These are phyloP conservation scores for Maniola hyperantus DNA, from an alignment of 2,888 invertebrate genomes.

Conservation along the genomic window DNA sequence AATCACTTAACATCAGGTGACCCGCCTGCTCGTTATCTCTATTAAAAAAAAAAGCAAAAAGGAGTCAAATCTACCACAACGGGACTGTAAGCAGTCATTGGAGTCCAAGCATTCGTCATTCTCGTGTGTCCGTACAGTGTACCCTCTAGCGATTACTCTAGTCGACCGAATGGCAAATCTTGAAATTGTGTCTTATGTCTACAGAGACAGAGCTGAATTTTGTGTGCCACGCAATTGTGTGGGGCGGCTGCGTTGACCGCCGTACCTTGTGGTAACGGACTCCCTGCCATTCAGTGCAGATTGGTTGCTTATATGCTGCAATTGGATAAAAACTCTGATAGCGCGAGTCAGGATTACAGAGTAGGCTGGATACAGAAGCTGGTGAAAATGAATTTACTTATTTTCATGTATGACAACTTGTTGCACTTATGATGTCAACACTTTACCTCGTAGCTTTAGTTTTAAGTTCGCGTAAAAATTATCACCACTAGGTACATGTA, in stretches of 20 bases:
- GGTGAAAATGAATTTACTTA: neutral
- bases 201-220: slow-evolving; percentile 54
- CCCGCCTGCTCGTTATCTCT: no score
- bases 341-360: slow-evolving; percentile 51
- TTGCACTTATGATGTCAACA: no score
- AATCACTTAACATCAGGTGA: no score
- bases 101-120: slow-evolving; percentile 75
- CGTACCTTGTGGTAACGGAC: slow-evolving; percentile 64
- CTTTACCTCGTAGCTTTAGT: no score
- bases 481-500: no score
- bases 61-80: slow-evolving; percentile 65
- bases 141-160: slow-evolving; percentile 72
- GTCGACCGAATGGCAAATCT: slow-evolving; percentile 77
- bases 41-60: slow-evolving; percentile 47
- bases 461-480: no score
- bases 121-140: slow-evolving; percentile 64
- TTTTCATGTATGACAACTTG: no score
- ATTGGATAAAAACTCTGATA: slow-evolving; percentile 49
- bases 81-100: slow-evolving; percentile 58
- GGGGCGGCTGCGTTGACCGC: slow-evolving; percentile 59
- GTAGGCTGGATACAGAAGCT: slow-evolving; percentile 41
- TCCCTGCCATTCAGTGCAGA: slow-evolving; percentile 43
- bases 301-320: slow-evolving; percentile 49
- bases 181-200: slow-evolving; percentile 59
- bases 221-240: slow-evolving; percentile 57